Evolutionary conservation across 2,113 vertebrate genomes (phyloP).

Genomic region (Solenodon paradoxus): DNA sequence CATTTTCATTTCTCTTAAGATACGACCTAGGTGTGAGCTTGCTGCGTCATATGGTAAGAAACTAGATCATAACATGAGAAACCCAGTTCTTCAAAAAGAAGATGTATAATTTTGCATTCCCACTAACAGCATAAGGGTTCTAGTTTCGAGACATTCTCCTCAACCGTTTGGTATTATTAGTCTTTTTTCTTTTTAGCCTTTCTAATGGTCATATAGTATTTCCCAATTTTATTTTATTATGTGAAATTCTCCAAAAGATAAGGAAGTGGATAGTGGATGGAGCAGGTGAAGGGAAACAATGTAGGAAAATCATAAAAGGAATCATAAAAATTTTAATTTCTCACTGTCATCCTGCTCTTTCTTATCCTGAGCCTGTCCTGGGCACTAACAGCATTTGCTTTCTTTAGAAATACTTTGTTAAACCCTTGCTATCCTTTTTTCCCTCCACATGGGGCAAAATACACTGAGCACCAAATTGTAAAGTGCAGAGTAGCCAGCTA

Average conservation of each 20-base stretch:
- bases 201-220: no score
- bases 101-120: not conserved
- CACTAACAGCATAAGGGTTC: not conserved
- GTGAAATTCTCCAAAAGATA: not conserved
- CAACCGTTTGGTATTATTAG: not conserved
- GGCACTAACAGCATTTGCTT: not conserved
- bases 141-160: not conserved
- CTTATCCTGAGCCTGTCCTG: not conserved
- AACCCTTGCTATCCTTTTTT: not conserved
- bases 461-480: not conserved
- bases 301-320: not conserved
- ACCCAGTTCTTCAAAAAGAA: not conserved
- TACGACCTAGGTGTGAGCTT: not conserved
- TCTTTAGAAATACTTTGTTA: not conserved
- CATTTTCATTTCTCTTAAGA: not conserved
- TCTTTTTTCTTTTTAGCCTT: not conserved
- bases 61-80: not conserved
- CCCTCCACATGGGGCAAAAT: not conserved
- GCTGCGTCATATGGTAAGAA: not conserved
- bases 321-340: not conserved
- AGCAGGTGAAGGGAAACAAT: not conserved
- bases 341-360: not conserved
- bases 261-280: not conserved
- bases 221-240: not conserved
- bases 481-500: not conserved